phyloP scores from a whole-genome alignment of 2,888 invertebrate genomes.

The Cephus pulcher region DNA sequence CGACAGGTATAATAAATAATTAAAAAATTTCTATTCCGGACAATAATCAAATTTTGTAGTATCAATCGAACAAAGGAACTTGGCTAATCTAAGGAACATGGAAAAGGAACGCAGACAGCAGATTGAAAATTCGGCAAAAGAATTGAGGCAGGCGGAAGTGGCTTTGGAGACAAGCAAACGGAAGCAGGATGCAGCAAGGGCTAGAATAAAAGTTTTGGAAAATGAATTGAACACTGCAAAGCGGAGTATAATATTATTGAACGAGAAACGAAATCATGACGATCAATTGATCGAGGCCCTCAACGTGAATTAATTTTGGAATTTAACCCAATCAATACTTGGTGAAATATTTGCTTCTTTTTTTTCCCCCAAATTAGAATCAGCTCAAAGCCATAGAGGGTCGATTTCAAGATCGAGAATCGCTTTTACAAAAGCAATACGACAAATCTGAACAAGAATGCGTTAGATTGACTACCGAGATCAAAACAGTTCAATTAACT shows the following conservation, averaged over 20 bases:
- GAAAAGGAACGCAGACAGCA: conserved; percentile 72
- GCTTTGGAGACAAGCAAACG: conserved; percentile 73
- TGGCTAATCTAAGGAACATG: conserved; percentile 66
- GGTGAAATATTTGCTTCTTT: neutral
- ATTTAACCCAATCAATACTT: neutral
- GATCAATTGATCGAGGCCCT: conserved; percentile 74
- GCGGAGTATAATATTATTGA: conserved; percentile 72
- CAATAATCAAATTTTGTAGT: conserved; percentile 15
- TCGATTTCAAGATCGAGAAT: conserved; percentile 45
- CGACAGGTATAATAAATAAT: conserved; percentile 12
- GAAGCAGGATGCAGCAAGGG: conserved; percentile 76
- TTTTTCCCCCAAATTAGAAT: conserved; percentile 28
- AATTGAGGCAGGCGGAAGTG: conserved; percentile 69
- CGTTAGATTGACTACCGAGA: conserved; percentile 43
- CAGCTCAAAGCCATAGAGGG: conserved; percentile 44
- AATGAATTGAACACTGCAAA: conserved; percentile 72
- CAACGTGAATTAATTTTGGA: conserved; percentile 64
- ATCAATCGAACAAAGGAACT: conserved; percentile 35
- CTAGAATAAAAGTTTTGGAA: conserved; percentile 77
- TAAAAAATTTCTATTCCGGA: neutral
- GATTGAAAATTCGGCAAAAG: conserved; percentile 72
- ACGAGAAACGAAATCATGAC: conserved; percentile 75
- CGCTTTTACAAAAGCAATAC: conserved; percentile 34
- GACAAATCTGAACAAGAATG: conserved; percentile 46
- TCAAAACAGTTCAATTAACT: conserved; percentile 43